phyloP scores from a whole-genome alignment of 2,888 invertebrate genomes.

The Amaurobius ferox region DNA sequence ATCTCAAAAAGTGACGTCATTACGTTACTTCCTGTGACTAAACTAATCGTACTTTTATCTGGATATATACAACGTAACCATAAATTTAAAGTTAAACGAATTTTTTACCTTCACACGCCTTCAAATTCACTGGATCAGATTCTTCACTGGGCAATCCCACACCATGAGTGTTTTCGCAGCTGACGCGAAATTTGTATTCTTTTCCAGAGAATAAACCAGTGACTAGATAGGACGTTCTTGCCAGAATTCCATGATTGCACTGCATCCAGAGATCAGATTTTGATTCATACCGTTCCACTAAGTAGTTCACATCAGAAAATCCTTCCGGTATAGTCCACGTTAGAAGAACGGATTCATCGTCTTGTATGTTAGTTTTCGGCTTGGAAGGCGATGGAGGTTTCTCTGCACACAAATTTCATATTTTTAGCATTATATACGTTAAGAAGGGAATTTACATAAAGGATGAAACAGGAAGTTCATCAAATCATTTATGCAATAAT shows the following conservation, averaged over 20 bases:
- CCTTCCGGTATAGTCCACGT: slow-evolving; percentile 87
- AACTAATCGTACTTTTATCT: too few species aligned
- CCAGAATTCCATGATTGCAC: slow-evolving; percentile 78
- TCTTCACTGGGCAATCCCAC: slow-evolving; percentile 83
- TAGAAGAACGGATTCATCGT: slow-evolving; percentile 80
- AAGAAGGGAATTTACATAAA: too few species aligned
- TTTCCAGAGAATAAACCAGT: slow-evolving; percentile 82
- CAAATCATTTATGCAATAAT: too few species aligned
- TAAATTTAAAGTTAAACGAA: too few species aligned
- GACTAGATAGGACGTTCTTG: slow-evolving; percentile 76
- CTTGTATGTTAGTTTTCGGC: slow-evolving; percentile 5
- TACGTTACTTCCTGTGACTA: too few species aligned
- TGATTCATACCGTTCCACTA: slow-evolving; percentile 85
- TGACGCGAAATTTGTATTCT: slow-evolving; percentile 85
- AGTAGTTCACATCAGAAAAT: slow-evolving; percentile 84
- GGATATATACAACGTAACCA: too few species aligned
- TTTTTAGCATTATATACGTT: too few species aligned
- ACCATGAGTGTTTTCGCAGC: slow-evolving; percentile 87
- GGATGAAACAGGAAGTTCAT: too few species aligned
- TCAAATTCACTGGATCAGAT: slow-evolving; percentile 37
- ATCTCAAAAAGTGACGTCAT: too few species aligned
- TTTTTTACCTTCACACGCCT: neutral
- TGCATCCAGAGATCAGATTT: slow-evolving; percentile 72
- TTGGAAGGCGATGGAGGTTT: slow-evolving; percentile 43
- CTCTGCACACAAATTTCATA: slow-evolving; percentile 1